Evolutionary conservation across 2,113 vertebrate genomes (phyloP).

Genomic region (Rhinogobius similis): DNA sequence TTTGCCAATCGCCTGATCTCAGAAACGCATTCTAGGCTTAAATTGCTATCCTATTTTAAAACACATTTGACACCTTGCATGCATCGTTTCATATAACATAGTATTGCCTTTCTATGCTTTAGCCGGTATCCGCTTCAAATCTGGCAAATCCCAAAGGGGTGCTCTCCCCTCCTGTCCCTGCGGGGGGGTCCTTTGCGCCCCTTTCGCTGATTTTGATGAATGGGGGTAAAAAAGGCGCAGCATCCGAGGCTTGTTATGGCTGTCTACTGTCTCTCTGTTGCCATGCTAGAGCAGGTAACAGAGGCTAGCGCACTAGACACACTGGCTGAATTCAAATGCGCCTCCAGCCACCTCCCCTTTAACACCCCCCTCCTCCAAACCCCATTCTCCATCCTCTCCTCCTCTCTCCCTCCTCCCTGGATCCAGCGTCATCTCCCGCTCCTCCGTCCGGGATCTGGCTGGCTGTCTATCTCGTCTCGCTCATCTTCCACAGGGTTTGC

Average conservation of each 20-base stretch:
- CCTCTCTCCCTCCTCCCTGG: not conserved
- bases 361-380: conserved; percentile 7
- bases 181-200: conserved; percentile 56
- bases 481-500: conserved; percentile 21
- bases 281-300: conserved; percentile 72
- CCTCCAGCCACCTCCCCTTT: conserved; percentile 51
- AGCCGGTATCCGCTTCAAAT: conserved; percentile 29
- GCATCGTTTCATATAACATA: conserved; percentile 49
- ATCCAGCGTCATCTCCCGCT: conserved; percentile 24
- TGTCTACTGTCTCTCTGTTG: conserved; percentile 61
- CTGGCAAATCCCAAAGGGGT: conserved; percentile 24
- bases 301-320: conserved; percentile 73
- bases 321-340: conserved; percentile 77
- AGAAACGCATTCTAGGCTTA: conserved; percentile 41
- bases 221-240: conserved; percentile 50
- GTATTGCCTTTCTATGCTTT: conserved; percentile 34
- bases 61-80: conserved; percentile 14
- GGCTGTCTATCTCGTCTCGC: conserved; percentile 23
- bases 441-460: conserved; percentile 19
- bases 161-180: not conserved
- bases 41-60: conserved; percentile 31
- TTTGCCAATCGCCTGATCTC: conserved; percentile 21
- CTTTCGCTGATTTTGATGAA: conserved; percentile 53
- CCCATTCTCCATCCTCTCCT: not conserved
- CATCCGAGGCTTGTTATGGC: conserved; percentile 39